Conservation (phyloP, 2,113 vertebrate genomes). For the Cyanoderma ruficeps region DNA sequence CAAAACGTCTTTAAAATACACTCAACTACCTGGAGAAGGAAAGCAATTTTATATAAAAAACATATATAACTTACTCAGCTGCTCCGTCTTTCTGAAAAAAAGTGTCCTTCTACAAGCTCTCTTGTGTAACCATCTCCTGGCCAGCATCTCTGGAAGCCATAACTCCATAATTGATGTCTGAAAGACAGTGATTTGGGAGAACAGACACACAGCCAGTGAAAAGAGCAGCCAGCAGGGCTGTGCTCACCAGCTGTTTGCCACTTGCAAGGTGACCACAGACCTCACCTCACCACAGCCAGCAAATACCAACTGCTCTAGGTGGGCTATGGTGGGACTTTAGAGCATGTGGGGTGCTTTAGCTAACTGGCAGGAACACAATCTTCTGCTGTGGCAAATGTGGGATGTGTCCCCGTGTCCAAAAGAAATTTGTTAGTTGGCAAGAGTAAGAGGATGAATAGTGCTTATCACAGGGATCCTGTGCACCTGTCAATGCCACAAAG, state of each 20-base stretch:
- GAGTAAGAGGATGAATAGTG: background rate
- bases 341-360: background rate
- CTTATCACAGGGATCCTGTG: background rate
- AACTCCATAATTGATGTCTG: background rate
- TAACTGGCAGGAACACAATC: background rate
- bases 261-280: background rate
- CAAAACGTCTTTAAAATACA: background rate
- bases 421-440: background rate
- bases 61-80: background rate
- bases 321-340: background rate
- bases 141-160: background rate
- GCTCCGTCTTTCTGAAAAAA: background rate
- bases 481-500: background rate
- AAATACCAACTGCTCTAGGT: background rate
- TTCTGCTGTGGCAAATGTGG: background rate
- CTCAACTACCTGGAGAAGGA: background rate
- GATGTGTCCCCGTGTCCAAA: background rate
- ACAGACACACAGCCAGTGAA: background rate
- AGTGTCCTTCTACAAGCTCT: background rate
- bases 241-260: background rate
- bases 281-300: accelerated
- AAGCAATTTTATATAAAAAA: background rate
- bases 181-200: background rate
- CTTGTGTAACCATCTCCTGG: background rate
- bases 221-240: background rate